These are phyloP conservation scores for Lasioglossum leucozonium DNA, from an alignment of 2,888 invertebrate species.

Conservation along the genomic window DNA sequence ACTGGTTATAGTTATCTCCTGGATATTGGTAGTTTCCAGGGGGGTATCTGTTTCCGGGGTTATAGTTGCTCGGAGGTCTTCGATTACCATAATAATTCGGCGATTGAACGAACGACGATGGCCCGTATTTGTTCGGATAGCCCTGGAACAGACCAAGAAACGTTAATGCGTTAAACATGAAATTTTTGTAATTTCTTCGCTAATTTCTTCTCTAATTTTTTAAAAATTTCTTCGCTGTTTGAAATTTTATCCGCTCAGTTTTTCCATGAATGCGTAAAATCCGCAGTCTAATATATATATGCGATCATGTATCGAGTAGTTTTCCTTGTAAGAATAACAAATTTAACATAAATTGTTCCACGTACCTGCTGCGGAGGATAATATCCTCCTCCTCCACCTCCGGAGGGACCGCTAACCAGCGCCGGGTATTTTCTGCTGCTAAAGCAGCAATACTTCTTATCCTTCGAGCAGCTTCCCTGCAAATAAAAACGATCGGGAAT, in stretches of 20 bases:
- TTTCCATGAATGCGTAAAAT: too few species aligned
- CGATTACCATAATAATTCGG: conserved; percentile 73
- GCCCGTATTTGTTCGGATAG: conserved; percentile 64
- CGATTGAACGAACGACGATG: conserved; percentile 63
- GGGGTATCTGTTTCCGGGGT: conserved; percentile 67
- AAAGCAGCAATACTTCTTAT: conserved; percentile 89
- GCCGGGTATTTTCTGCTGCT: conserved; percentile 80
- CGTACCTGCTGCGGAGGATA: conserved; percentile 69
- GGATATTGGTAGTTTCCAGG: conserved; percentile 66
- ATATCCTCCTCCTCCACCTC: conserved; percentile 59
- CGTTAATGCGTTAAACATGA: too few species aligned
- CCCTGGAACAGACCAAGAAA: conserved; percentile 37
- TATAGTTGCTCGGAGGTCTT: conserved; percentile 63
- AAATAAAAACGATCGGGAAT: background rate
- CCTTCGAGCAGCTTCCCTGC: conserved; percentile 88
- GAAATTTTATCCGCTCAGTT: too few species aligned
- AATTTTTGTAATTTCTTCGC: too few species aligned
- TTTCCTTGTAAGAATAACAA: background rate
- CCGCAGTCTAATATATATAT: too few species aligned
- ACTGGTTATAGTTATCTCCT: conserved; percentile 37
- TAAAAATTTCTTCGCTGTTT: too few species aligned
- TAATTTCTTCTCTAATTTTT: too few species aligned
- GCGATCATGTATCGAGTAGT: too few species aligned
- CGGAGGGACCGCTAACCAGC: conserved; percentile 57
- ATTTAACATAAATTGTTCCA: conserved; percentile 14